A percentile compares a stretch with the other conserved stretches of the same genome.
phyloP scores from a whole-genome alignment of 2,888 invertebrate species.

The Chrysolina haemoptera region DNA sequence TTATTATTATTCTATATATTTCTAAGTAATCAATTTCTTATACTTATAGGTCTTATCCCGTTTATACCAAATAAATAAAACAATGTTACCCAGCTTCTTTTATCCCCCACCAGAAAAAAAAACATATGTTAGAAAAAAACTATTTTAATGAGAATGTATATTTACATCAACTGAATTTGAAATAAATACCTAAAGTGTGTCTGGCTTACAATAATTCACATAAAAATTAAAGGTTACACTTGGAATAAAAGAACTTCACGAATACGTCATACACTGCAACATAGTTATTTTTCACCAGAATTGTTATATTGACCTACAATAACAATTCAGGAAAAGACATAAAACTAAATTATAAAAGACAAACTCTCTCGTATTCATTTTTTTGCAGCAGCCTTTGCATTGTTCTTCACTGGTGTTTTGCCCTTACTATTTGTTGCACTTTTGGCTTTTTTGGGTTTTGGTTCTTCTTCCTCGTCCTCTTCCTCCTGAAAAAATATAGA shows the following conservation, averaged over 20 bases:
- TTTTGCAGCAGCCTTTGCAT: slow-evolving; percentile 71
- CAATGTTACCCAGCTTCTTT: too few relatives aligned
- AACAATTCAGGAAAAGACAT: slow-evolving; percentile 23
- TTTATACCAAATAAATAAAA: too few relatives aligned
- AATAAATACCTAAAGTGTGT: slow-evolving; percentile 61
- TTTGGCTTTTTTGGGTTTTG: slow-evolving; percentile 82
- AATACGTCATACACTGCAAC: slow-evolving; percentile 37
- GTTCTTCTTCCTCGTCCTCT: slow-evolving; percentile 83
- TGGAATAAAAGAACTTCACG: slow-evolving; percentile 48
- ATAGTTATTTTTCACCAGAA: slow-evolving; percentile 24
- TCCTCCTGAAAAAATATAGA: slow-evolving; percentile 71
- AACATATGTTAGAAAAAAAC: slow-evolving; percentile 57
- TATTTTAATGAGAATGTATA: slow-evolving; percentile 67
- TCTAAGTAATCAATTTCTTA: too few relatives aligned
- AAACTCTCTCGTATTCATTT: slow-evolving; percentile 69
- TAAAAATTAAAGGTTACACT: slow-evolving; percentile 49
- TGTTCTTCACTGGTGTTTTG: slow-evolving; percentile 75
- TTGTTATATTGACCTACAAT: slow-evolving; percentile 10
- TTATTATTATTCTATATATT: too few relatives aligned
- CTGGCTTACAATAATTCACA: slow-evolving; percentile 51
- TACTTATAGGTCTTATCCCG: too few relatives aligned
- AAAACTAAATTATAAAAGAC: slow-evolving; percentile 24
- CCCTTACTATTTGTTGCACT: slow-evolving; percentile 83
- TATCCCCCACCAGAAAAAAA: slow-evolving; percentile 10
- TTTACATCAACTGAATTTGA: slow-evolving; percentile 64